These are phyloP conservation scores for Drosophila atripex DNA, from an alignment of 2,888 invertebrate species.

Conservation along the genomic window DNA sequence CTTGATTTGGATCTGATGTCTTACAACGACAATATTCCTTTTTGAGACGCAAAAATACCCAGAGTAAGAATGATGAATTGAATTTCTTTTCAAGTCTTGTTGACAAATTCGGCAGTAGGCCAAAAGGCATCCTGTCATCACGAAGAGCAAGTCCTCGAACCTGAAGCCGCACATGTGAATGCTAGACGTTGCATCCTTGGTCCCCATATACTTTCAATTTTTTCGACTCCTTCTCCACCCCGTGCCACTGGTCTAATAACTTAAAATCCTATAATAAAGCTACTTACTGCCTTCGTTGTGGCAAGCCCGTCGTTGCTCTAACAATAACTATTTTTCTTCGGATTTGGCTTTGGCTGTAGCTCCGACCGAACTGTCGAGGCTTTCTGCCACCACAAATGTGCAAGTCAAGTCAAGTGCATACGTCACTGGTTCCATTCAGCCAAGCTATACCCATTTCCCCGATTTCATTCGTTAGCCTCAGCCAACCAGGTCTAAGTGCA, in stretches of 20 bases:
- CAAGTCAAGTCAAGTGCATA: slow-evolving; percentile 78
- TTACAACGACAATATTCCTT: not conserved
- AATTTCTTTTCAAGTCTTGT: slow-evolving; percentile 43
- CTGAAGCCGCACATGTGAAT: slow-evolving; percentile 56
- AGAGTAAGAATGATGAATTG: slow-evolving; percentile 23
- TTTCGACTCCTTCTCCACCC: slow-evolving; percentile 21
- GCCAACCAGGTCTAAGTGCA: slow-evolving; percentile 40
- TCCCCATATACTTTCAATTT: slow-evolving; percentile 4
- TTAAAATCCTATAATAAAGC: slow-evolving; percentile 78
- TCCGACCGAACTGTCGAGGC: slow-evolving; percentile 61
- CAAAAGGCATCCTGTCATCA: slow-evolving; percentile 45
- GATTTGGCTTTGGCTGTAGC: slow-evolving; percentile 59
- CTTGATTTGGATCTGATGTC: not conserved
- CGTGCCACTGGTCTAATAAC: slow-evolving; percentile 61
- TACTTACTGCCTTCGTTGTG: slow-evolving; percentile 58
- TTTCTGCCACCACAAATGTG: slow-evolving; percentile 67
- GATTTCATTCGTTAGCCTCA: slow-evolving; percentile 4
- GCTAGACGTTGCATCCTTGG: slow-evolving; percentile 33
- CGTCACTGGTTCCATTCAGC: slow-evolving; percentile 60
- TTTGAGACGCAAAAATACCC: not conserved
- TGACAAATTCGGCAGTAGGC: slow-evolving; percentile 47
- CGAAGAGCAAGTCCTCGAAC: slow-evolving; percentile 48
- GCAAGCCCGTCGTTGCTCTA: slow-evolving; percentile 39
- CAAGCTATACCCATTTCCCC: slow-evolving; percentile 6
- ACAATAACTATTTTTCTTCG: slow-evolving; percentile 59